These are phyloP conservation scores for Drymodes brunneopygia DNA, from an alignment of 2,113 vertebrate species.

Conservation along the genomic window DNA sequence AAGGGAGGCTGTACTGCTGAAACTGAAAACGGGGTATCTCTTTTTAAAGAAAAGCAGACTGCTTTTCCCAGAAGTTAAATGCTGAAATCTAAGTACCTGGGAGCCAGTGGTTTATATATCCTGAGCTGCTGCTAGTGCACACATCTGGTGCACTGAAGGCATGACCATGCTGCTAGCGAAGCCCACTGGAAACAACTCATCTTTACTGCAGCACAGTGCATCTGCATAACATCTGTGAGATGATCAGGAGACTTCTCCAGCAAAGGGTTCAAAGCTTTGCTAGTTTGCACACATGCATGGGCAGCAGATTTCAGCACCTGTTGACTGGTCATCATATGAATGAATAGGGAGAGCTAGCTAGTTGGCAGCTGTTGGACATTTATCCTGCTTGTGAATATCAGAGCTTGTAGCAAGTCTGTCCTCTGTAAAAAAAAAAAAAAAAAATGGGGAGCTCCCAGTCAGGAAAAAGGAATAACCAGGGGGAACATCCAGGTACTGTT, in stretches of 20 bases:
- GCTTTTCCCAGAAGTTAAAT: neutral
- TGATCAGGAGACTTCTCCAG: neutral
- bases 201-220: neutral
- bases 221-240: neutral
- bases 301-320: neutral
- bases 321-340: neutral
- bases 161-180: neutral
- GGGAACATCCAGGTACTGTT: neutral
- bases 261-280: neutral
- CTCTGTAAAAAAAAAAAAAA: neutral
- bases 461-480: neutral
- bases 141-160: neutral
- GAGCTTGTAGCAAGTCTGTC: neutral
- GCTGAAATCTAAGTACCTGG: neutral
- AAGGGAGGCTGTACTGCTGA: neutral
- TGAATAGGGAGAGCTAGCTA: neutral
- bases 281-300: neutral
- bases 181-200: neutral
- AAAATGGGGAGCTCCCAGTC: neutral
- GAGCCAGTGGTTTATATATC: neutral
- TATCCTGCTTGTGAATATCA: neutral
- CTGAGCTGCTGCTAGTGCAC: neutral
- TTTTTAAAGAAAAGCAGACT: neutral
- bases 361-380: neutral
- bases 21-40: neutral